Conservation (phyloP, 2,113 vertebrate genomes). For the Zapus hudsonius region DNA sequence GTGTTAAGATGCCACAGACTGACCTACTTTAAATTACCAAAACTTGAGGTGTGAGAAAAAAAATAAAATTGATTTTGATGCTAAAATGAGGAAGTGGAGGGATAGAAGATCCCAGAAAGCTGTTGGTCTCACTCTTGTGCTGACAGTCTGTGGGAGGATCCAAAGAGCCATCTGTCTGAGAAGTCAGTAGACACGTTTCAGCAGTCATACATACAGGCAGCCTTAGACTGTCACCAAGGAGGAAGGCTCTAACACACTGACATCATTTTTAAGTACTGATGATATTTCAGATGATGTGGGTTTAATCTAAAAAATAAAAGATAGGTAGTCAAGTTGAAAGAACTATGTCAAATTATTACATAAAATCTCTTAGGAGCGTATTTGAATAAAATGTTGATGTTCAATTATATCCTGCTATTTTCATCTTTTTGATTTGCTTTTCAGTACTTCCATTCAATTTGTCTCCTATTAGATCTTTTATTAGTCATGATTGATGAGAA, state of each 20-base stretch:
- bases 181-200: constrained; percentile 36
- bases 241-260: neutral
- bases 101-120: constrained; percentile 48
- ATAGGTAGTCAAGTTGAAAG: neutral
- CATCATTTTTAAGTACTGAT: neutral
- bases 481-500: neutral
- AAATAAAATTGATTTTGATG: constrained; percentile 58
- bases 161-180: constrained; percentile 59
- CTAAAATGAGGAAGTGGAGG: constrained; percentile 50
- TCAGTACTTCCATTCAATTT: constrained; percentile 2
- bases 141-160: constrained; percentile 49
- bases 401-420: neutral
- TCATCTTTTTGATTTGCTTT: neutral
- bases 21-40: constrained; percentile 76
- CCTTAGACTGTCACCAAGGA: neutral
- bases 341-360: neutral
- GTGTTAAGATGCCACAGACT: constrained; percentile 54
- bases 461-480: neutral
- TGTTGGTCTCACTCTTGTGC: constrained; percentile 1
- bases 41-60: constrained; percentile 59
- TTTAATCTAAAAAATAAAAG: neutral
- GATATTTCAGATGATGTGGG: neutral
- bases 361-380: neutral
- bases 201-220: neutral
- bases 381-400: neutral